Evolutionary conservation across 1,140 invertebrate genomes (phyloP), one percentile per base, ranked within the genome.

Genomic region (Zaprionus ghesquierei): DNA sequence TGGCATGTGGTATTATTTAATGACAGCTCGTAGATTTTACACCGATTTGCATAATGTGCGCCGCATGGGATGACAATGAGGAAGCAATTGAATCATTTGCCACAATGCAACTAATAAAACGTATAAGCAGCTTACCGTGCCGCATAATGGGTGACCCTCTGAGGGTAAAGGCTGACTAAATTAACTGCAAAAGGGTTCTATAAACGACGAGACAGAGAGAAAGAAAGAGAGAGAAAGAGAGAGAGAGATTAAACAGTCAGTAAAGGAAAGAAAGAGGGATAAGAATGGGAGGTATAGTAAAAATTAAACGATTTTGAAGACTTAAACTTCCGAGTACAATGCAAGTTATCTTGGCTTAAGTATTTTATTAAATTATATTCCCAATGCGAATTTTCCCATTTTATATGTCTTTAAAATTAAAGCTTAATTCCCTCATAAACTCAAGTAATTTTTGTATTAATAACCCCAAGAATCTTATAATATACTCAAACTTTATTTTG

Each of bases 11-110:
- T 68, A 85, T 80, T 84, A 84, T 77, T 80, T 74, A 84, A 85
- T 85, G 81, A 80, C 81, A 80, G 77, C 33, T 75, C 68, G 65
- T 77, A 54, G 65, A 85, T 70, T 72, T 66, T 33, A 56, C 29
- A 68, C 64, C 66, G 56, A 70, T 75, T 81, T 74, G 78, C 58
- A 74, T 33, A 69, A 38, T 29, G 58, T 10, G 55, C 18, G 15
- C 49, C 50, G 33, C 44, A 58, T 27, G 31, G 63, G 29, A 46
- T 46, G 38, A 3, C 51, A 50, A 50, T 27, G 66, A 69, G 66
- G 71, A 74, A 74, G 71, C 66, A 63, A 63, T 69, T 46, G 41
- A 50, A 22, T 35, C 29, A 33, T 66, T 66, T 20, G 15, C 41
- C 3, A 46, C 35, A 41, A 41, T 41, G 15, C n/a, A 41, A 8